These are phyloP conservation scores for Nasonia vitripennis DNA, from an alignment of 1,140 invertebrate species.

Conservation along the genomic window DNA sequence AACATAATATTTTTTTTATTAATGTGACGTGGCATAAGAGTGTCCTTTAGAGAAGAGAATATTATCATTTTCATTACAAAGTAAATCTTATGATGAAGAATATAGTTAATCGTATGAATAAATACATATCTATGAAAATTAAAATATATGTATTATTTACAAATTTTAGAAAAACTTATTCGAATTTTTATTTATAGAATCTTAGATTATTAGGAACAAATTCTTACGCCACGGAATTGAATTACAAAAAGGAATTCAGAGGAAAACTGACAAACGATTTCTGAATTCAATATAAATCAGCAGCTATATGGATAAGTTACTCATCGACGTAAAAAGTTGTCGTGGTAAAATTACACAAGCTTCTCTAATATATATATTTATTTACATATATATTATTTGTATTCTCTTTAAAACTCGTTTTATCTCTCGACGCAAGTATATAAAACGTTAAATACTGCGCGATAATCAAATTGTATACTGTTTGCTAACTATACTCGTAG, in stretches of 20 bases:
- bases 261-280: constrained; percentile 43
- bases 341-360: constrained; percentile 27
- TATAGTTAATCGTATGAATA: too few species aligned
- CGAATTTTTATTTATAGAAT: background rate
- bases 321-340: constrained; percentile 19
- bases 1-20: background rate
- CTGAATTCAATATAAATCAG: constrained; percentile 48
- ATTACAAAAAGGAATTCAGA: background rate
- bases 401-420: constrained; percentile 14
- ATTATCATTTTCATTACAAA: background rate
- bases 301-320: constrained; percentile 35
- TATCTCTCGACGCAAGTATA: background rate
- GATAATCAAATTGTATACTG: constrained; percentile 31
- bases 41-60: background rate
- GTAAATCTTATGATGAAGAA: too few species aligned
- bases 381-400: constrained; percentile 41
- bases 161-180: background rate
- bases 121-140: background rate
- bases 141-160: background rate
- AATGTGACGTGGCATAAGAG: background rate
- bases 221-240: background rate
- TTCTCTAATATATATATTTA: constrained; percentile 42
- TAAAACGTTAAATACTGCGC: constrained; percentile 11
- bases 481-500: constrained; percentile 15
- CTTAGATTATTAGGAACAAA: background rate